Base-by-base conservation (phyloP, 1,140 invertebrate genomes). In the Ips nitidus region DNA sequence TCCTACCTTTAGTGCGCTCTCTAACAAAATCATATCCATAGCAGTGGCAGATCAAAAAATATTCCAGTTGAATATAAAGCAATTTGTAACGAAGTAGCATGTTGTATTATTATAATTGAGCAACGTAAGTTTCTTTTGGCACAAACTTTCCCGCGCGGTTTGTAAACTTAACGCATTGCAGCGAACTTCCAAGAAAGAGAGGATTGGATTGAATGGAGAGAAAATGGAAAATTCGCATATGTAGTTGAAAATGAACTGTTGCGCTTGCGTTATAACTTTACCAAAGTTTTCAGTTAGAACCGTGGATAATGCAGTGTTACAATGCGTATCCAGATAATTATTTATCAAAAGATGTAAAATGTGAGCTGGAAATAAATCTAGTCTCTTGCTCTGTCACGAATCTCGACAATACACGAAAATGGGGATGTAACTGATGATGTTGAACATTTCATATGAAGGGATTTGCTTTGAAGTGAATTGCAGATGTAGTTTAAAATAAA, bases 111-210 rank as follows among this genome's bases (percentile, higher is more conserved):
- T 22, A 22, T 22, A 22, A 22, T 22, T 22, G 22, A 22, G 22
- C 22, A 22, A 22, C 22, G 22, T 22, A 22, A 22, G 22, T 22
- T 22, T 50, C 2, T 22, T 50, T 50, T 50, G 45, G 45, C 45
- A 50, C 45, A 22, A 50, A 50, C 45, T 59, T 59, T 59, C 57
- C 40, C 57, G 57, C 57, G 57, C 57, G 39, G n/a, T n/a, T 37
- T 55, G n/a, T 37, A 55, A 55, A 8, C 8, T 59, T 59, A 59
- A 59, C 57, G 57, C 57, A 59, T 59, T 59, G 57, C 57, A 59
- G 57, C 57, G 57, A 42, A 59, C 57, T 59, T 41, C 38, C 38
- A 41, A 42, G 40, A 37, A 42, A 59, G 41, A 38, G 53, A 22
- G 53, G 53, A n/a, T 59, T 59, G 57, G 42, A 59, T 42, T 38